These are phyloP conservation scores for Brachypteracias leptosomus DNA, from an alignment of 2,113 vertebrate species.

Conservation along the genomic window DNA sequence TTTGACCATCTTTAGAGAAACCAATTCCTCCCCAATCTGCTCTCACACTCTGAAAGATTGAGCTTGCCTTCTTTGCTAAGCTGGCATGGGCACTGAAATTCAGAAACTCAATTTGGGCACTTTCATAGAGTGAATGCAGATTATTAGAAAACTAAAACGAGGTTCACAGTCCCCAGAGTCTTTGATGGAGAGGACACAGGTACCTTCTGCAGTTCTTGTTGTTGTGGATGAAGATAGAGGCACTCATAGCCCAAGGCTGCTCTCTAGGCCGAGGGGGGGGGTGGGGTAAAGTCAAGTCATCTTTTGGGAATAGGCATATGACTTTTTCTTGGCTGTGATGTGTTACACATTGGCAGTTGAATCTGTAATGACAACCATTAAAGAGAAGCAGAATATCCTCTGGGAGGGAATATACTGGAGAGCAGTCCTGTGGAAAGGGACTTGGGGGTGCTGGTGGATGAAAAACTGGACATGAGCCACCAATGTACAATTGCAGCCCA, in stretches of 20 bases:
- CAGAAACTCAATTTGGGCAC: background rate
- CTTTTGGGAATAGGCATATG: background rate
- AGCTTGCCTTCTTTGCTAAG: background rate
- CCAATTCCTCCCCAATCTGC: background rate
- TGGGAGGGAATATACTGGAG: too few species aligned
- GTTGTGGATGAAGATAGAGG: background rate
- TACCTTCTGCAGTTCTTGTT: background rate
- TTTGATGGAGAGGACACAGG: background rate
- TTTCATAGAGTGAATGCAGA: background rate
- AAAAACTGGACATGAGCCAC: too few species aligned
- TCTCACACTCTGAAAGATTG: background rate
- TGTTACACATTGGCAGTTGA: background rate
- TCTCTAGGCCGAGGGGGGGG: background rate
- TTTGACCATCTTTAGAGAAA: background rate
- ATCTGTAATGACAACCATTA: background rate
- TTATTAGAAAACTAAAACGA: background rate
- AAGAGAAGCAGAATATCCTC: background rate
- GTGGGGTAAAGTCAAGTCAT: background rate
- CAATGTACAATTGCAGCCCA: too few species aligned
- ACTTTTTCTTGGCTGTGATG: background rate
- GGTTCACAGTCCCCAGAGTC: background rate
- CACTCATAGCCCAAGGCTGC: accelerated
- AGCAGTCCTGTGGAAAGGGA: too few species aligned
- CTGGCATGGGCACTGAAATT: background rate
- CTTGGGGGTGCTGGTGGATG: too few species aligned